Evolutionary conservation across 2,113 vertebrate genomes (phyloP).

Genomic region (Cyprinodon tularosa): DNA sequence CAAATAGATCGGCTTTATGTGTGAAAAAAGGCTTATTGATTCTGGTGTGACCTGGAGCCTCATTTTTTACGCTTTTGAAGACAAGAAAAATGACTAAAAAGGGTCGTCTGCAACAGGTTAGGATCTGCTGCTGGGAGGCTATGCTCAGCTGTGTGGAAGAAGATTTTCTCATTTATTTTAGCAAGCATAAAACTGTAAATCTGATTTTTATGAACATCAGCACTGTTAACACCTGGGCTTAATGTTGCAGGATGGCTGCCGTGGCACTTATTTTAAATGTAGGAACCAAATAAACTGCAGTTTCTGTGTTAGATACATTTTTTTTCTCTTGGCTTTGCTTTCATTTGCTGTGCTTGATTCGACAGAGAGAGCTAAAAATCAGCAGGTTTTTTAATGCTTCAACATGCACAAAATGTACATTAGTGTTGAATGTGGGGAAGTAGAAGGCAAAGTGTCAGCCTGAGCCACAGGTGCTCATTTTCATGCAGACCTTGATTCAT

Average conservation of each 20-base stretch:
- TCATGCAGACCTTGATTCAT: slow-evolving; percentile 1
- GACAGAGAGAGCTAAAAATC: neutral
- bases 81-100: neutral
- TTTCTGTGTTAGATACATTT: neutral
- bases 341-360: neutral
- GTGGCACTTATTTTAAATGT: neutral
- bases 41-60: neutral
- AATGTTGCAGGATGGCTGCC: neutral
- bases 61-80: neutral
- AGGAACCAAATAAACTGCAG: neutral
- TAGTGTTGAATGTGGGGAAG: neutral
- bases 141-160: neutral
- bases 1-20: neutral
- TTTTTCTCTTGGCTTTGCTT: neutral
- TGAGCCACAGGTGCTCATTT: neutral
- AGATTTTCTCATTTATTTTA: neutral
- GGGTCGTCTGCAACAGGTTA: neutral
- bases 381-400: neutral
- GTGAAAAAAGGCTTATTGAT: neutral
- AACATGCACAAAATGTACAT: neutral
- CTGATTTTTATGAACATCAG: neutral
- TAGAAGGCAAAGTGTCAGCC: neutral
- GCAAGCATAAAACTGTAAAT: neutral
- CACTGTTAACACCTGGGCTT: neutral
- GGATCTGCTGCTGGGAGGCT: neutral